Conservation (phyloP, 2,797 vertebrate genomes). For the Brachymystax lenok region DNA sequence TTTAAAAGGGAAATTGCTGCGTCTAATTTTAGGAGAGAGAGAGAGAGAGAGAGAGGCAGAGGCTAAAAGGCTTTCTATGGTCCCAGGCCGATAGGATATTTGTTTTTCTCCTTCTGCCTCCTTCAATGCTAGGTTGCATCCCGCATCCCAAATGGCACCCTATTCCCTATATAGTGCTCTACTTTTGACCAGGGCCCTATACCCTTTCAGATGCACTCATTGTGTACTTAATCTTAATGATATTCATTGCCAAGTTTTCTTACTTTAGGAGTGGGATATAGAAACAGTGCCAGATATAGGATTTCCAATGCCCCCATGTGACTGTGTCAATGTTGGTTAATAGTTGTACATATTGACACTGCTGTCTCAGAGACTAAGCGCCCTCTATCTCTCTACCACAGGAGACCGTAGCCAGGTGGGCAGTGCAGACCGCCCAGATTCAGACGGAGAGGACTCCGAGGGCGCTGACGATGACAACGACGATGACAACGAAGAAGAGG, state of each 20-base stretch:
- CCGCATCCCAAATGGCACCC: neutral
- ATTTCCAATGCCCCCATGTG: neutral
- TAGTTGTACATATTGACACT: neutral
- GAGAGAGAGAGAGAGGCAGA: slow-evolving; percentile 45
- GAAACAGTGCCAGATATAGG: neutral
- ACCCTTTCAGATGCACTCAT: slow-evolving; percentile 19
- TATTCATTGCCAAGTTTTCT: slow-evolving; percentile 23
- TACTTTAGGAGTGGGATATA: slow-evolving; percentile 10
- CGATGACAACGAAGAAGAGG: slow-evolving; percentile 94
- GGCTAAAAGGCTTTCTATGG: slow-evolving; percentile 65
- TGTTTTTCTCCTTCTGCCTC: slow-evolving; percentile 66
- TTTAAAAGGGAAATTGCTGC: slow-evolving; percentile 78
- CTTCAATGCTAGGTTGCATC: slow-evolving; percentile 42
- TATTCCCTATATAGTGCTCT: slow-evolving; percentile 21
- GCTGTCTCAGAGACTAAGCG: neutral
- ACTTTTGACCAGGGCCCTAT: slow-evolving; percentile 33
- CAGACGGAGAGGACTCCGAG: slow-evolving; percentile 94
- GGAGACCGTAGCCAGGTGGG: slow-evolving; percentile 86
- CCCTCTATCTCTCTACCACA: slow-evolving; percentile 52
- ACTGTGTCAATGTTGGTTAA: neutral
- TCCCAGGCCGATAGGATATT: slow-evolving; percentile 61
- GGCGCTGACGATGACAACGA: slow-evolving; percentile 93
- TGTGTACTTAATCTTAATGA: slow-evolving; percentile 20
- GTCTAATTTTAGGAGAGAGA: slow-evolving; percentile 74
- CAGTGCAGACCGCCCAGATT: slow-evolving; percentile 84